Conservation (phyloP, 2,888 invertebrate genomes). For the Drosophila subquinaria region DNA sequence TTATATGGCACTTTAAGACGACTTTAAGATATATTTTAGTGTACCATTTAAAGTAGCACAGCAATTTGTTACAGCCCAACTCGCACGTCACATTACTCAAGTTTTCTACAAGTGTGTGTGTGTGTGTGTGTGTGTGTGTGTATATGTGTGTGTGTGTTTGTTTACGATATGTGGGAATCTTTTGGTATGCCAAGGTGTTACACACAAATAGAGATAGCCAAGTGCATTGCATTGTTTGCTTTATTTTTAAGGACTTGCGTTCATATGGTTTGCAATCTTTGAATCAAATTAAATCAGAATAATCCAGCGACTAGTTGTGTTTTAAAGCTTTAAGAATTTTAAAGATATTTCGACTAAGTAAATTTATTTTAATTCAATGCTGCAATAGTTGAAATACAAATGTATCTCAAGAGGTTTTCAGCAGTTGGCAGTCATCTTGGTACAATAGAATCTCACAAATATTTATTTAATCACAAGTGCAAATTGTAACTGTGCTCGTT, state of each 20-base stretch:
- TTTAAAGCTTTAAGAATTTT: constrained; percentile 1
- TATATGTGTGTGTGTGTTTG: constrained; percentile 11
- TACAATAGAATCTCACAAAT: background rate
- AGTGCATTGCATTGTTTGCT: constrained; percentile 26
- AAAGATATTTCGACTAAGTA: constrained; percentile 3
- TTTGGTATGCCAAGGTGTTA: constrained; percentile 37
- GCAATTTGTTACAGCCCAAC: constrained; percentile 65
- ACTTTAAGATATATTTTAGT: constrained; percentile 66
- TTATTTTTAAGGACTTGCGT: constrained; percentile 6
- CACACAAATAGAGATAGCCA: background rate
- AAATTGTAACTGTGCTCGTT: background rate
- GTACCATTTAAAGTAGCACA: constrained; percentile 72
- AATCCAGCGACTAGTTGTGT: background rate
- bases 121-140: constrained; percentile 2
- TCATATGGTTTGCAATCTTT: constrained; percentile 4
- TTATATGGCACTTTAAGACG: constrained; percentile 63
- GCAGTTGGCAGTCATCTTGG: background rate
- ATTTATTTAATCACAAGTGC: constrained; percentile 5
- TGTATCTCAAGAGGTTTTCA: background rate
- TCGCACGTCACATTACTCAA: constrained; percentile 37
- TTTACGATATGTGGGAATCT: constrained; percentile 39
- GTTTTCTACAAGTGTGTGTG: constrained; percentile 1
- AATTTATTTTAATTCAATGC: constrained; percentile 2
- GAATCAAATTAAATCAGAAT: constrained; percentile 9
- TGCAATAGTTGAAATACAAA: constrained; percentile 3